phyloP scores from a whole-genome alignment of 30 jellyfish, hydroid and myxozoan species.

The Pelagia noctiluca region DNA sequence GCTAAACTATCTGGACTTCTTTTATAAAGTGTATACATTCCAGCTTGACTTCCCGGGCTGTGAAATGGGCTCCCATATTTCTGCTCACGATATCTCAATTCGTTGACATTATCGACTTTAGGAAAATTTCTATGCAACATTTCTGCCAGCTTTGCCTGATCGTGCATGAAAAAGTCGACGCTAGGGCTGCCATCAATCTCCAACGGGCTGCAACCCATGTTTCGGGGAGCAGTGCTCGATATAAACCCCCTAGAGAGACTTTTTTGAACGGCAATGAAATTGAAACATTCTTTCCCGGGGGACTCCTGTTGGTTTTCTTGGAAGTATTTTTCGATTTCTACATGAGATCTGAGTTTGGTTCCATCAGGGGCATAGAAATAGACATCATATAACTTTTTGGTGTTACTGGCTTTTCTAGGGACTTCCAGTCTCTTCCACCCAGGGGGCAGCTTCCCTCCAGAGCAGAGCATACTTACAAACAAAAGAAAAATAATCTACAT shows the following conservation, averaged over 20 bases:
- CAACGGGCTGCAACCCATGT: neutral
- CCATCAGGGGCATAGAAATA: slow-evolving; percentile 70
- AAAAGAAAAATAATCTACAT: neutral
- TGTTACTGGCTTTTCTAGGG: slow-evolving; percentile 27
- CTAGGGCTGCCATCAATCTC: slow-evolving; percentile 12
- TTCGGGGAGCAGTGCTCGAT: neutral
- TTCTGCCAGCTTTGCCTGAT: slow-evolving; percentile 1
- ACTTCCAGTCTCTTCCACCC: slow-evolving; percentile 72
- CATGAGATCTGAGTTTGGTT: slow-evolving; percentile 52
- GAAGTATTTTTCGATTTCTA: slow-evolving; percentile 50
- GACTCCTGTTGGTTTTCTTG: slow-evolving; percentile 16
- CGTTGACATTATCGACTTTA: neutral
- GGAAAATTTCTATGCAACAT: neutral
- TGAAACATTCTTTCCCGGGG: slow-evolving; percentile 33
- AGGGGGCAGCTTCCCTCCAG: slow-evolving; percentile 76
- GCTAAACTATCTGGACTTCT: no score
- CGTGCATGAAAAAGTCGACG: slow-evolving; percentile 1
- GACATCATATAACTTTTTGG: slow-evolving; percentile 47
- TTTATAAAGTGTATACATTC: no score
- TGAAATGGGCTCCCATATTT: no score
- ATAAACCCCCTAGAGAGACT: neutral
- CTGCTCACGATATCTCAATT: no score
- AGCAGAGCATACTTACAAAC: slow-evolving; percentile 33
- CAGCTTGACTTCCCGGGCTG: no score
- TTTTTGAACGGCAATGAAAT: slow-evolving; percentile 46